Conservation (phyloP, 2,797 vertebrate genomes). For the Neopelma chrysocephalum region DNA sequence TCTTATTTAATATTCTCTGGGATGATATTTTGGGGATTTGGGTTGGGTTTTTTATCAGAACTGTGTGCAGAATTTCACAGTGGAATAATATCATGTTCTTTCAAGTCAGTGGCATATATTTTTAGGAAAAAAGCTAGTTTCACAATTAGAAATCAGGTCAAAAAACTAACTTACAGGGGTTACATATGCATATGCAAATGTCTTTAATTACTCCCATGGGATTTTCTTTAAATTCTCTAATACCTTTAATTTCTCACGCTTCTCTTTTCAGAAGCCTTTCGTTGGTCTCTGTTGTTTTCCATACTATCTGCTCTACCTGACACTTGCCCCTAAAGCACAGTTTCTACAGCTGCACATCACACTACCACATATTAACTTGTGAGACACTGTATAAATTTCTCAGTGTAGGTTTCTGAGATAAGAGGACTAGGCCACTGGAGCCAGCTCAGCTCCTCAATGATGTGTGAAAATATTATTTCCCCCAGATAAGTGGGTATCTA, state of each 20-base stretch:
- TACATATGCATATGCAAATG: background rate
- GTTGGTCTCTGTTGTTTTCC: background rate
- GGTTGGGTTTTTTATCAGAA: background rate
- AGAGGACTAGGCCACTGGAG: background rate
- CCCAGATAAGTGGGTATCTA: background rate
- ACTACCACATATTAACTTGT: background rate
- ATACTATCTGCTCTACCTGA: background rate
- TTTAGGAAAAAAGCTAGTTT: background rate
- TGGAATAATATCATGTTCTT: background rate
- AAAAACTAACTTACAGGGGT: background rate
- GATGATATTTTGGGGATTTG: background rate
- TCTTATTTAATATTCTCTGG: background rate
- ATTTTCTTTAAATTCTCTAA: background rate
- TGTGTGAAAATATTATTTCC: background rate
- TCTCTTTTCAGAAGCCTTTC: background rate
- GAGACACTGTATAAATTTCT: background rate
- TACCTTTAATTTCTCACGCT: background rate
- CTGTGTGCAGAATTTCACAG: background rate
- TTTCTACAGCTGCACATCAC: background rate
- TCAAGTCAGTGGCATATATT: background rate
- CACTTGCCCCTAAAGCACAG: background rate
- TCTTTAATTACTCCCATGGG: background rate
- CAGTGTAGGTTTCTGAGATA: background rate
- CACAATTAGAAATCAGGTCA: background rate
- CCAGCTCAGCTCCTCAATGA: background rate